Evolutionary conservation across 2,888 invertebrate genomes (phyloP).

Genomic region (Polia nebulosa): DNA sequence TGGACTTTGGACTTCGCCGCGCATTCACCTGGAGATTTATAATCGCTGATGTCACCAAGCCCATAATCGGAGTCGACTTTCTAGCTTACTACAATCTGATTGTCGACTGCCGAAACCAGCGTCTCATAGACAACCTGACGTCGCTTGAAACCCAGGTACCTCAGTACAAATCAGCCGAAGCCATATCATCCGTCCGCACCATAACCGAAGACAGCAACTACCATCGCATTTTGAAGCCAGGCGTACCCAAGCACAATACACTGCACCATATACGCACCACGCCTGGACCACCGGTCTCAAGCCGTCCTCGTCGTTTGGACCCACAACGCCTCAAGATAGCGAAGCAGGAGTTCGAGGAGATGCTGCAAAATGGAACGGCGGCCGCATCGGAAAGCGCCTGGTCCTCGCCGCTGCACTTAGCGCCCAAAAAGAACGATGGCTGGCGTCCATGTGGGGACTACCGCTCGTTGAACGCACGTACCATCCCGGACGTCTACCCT

Average conservation of each 20-base stretch:
- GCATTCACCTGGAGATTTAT: no score
- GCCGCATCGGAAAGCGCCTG: no score
- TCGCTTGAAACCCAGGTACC: background rate
- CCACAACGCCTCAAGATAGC: slow-evolving; percentile 20
- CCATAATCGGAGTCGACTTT: no score
- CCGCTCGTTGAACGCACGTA: slow-evolving; percentile 7
- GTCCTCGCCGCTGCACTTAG: slow-evolving; percentile 22
- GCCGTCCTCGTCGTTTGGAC: slow-evolving; percentile 29
- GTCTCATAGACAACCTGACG: slow-evolving; percentile 21
- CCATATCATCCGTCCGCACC: slow-evolving; percentile 45
- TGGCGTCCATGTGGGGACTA: slow-evolving; percentile 27
- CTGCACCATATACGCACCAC: slow-evolving; percentile 45
- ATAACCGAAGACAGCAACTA: slow-evolving; percentile 24
- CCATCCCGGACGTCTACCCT: slow-evolving; percentile 10
- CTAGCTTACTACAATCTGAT: no score
- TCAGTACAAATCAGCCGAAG: slow-evolving; percentile 6
- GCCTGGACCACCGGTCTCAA: background rate
- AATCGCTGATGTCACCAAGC: no score
- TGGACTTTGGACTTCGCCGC: no score
- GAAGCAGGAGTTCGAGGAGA: slow-evolving; percentile 16
- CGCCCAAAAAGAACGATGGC: slow-evolving; percentile 19
- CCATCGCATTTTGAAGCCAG: slow-evolving; percentile 11
- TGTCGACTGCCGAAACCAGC: slow-evolving; percentile 9
- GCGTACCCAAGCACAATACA: slow-evolving; percentile 37
- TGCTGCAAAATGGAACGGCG: slow-evolving; percentile 6